Percentiles rank a stretch among this genome's conserved stretches.
phyloP scores from a whole-genome alignment of 2,888 invertebrate species.

The Drosophila leonis region DNA sequence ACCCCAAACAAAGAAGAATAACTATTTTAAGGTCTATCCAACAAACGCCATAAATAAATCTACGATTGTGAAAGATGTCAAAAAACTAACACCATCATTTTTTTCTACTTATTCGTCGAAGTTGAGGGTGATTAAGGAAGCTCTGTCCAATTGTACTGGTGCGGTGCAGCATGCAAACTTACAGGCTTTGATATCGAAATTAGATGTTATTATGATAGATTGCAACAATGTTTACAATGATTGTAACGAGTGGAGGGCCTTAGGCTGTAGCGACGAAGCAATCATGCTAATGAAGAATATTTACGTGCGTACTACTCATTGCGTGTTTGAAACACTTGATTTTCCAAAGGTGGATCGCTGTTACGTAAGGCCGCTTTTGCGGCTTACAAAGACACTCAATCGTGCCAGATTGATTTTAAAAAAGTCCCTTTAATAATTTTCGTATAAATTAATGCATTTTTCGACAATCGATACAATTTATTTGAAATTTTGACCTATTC shows the following conservation, averaged over 20 bases:
- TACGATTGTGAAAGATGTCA: no score
- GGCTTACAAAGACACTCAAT: background rate
- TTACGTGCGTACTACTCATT: background rate
- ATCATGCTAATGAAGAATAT: background rate
- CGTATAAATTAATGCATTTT: no score
- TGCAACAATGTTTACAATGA: background rate
- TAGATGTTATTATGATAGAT: background rate
- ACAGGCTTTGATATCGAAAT: background rate
- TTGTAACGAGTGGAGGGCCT: background rate
- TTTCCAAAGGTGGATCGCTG: background rate
- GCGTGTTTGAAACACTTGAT: background rate
- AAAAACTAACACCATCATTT: background rate
- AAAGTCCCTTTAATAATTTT: background rate
- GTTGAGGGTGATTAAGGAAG: background rate
- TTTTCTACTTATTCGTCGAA: background rate
- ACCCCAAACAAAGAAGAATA: accelerated
- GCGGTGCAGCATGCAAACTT: background rate
- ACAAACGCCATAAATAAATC: background rate
- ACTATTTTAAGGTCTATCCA: background rate
- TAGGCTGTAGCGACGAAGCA: background rate
- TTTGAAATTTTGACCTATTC: no score
- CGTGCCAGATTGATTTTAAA: background rate
- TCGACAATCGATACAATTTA: no score
- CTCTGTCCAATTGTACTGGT: background rate
- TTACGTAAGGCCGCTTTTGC: accelerated